Conservation (phyloP, 2,888 invertebrate species). For the Sthenelais limicola region DNA sequence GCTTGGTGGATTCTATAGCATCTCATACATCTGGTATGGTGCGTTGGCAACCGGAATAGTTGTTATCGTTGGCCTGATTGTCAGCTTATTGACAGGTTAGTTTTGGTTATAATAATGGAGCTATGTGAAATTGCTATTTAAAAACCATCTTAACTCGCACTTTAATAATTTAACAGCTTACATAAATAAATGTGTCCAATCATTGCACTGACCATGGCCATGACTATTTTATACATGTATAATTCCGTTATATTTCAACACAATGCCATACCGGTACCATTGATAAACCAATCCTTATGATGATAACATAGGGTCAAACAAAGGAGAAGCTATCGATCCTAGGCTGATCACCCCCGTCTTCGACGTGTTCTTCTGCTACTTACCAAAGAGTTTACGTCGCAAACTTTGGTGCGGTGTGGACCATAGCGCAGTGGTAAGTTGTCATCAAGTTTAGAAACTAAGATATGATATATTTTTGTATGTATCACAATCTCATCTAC, state of each 20-base stretch:
- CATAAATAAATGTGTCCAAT: no score
- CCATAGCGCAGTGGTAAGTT: not conserved
- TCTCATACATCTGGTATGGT: slow-evolving; percentile 41
- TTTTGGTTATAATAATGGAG: no score
- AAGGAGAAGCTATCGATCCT: slow-evolving; percentile 11
- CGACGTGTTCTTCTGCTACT: slow-evolving; percentile 5
- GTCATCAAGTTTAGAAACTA: no score
- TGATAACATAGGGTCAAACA: not conserved
- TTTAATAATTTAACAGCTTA: no score
- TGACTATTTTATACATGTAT: not conserved
- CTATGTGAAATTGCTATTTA: no score
- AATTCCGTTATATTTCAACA: not conserved
- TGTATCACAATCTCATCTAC: no score
- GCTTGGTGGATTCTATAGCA: slow-evolving; percentile 16
- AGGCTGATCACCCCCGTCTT: slow-evolving; percentile 11
- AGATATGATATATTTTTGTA: no score
- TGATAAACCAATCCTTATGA: not conserved
- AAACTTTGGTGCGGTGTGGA: slow-evolving; percentile 23
- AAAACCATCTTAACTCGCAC: no score
- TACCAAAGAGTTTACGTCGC: slow-evolving; percentile 2
- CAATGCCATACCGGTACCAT: not conserved
- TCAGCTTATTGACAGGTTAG: slow-evolving; percentile 33
- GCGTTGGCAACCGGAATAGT: slow-evolving; percentile 25
- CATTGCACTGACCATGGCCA: no score
- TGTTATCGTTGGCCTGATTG: slow-evolving; percentile 24